These are phyloP conservation scores for Lutra lutra DNA, from an alignment of 2,797 vertebrate genomes.

Conservation along the genomic window DNA sequence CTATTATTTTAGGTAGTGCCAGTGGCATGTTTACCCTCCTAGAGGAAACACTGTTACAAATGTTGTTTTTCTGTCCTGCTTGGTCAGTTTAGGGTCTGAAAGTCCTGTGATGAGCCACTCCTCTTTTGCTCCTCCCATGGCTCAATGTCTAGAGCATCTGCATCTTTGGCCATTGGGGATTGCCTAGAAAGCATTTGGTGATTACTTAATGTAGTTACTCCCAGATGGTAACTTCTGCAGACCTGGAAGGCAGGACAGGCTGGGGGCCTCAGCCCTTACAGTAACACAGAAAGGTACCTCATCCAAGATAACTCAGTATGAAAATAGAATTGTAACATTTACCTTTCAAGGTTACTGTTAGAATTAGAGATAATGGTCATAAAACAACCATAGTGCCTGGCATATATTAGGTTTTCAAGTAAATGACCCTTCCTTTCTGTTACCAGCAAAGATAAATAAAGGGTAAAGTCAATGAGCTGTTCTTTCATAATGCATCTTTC, in stretches of 20 bases:
- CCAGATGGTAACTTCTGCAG: background rate
- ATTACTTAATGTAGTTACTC: background rate
- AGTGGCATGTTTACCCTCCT: background rate
- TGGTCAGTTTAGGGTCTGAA: background rate
- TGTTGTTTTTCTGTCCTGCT: background rate
- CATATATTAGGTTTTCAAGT: background rate
- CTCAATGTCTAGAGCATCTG: background rate
- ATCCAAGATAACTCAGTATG: slow-evolving; percentile 4
- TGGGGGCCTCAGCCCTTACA: background rate
- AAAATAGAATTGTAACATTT: background rate
- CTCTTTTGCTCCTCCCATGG: background rate
- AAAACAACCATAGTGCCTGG: background rate
- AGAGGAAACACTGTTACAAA: slow-evolving; percentile 15
- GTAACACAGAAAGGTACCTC: background rate
- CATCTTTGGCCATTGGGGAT: background rate
- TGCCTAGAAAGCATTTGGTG: background rate
- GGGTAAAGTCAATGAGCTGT: background rate
- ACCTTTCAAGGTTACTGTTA: background rate
- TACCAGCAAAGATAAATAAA: background rate
- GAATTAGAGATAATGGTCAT: background rate
- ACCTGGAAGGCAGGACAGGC: background rate
- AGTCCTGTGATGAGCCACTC: background rate
- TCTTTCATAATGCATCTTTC: background rate
- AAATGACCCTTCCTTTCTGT: background rate
- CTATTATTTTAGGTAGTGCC: background rate